Base-by-base conservation (phyloP, 2,888 invertebrate species). In the Neocrepidodera transversa region DNA sequence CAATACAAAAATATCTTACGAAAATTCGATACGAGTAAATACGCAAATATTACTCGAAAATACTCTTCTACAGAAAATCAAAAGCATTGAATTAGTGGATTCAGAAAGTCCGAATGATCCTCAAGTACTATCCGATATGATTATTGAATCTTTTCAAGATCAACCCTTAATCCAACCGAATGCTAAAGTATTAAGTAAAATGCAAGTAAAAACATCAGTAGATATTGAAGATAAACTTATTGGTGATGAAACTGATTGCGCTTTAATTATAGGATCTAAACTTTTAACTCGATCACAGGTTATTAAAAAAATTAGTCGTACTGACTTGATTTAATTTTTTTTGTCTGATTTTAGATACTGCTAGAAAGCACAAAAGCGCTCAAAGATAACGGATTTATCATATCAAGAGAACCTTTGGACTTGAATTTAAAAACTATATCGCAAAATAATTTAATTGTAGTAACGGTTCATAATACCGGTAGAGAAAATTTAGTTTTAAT, bases 31-130 rank as follows among this genome's bases (percentile, higher is more conserved):
- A 0, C 81, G 89, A 11, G 78, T 84, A 0, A 82, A 86, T 71
- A 80, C 91, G 2, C 93, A 93, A 76, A 74, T 92, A 0, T 84
- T 88, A 0, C 74, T 91, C 0, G 94, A 94, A 76, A 93, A 93
- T 74, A 11, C 55, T n/a, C 40, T 53, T 8, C 26, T 78, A 11
- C 52, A 83, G 61, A 88, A 87, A 80, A 82, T 89, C 1, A 71
- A 71, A 55, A 66, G 53, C 2, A 65, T 71, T 0, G 72, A 72
- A 50, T n/a, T 67, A 6, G 56, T 69, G 0, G 67, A 69, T 23
- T 55, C 61, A 1, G 60, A 54, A 4, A 62, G 63, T 7, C 2
- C 48, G 0, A 35, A 28, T 18, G 55, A 59, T 4, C n/a, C n/a
- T 1, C 0, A 48, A 18, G 14, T 49, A 0, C 65, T 88, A 0